These are phyloP conservation scores for Hemistola chrysoprasaria DNA, from an alignment of 2,888 invertebrate species.

Conservation along the genomic window DNA sequence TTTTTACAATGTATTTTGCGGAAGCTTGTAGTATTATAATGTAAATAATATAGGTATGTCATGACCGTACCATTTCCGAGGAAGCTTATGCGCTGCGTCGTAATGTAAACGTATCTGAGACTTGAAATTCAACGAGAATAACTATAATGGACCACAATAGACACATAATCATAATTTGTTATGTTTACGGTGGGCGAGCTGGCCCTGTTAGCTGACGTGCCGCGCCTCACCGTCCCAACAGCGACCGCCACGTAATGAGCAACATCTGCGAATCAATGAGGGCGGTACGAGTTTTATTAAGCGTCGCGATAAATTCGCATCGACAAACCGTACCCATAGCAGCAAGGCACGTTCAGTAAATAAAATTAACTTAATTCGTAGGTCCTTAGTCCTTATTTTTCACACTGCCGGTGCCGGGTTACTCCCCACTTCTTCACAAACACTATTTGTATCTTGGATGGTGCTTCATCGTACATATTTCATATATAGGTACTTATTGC, in stretches of 20 bases:
- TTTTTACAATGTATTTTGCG: too few relatives aligned
- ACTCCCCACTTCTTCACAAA: slow-evolving; percentile 58
- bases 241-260: slow-evolving; percentile 56
- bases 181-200: slow-evolving; percentile 39
- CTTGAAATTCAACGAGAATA: too few relatives aligned
- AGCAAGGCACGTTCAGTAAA: slow-evolving; percentile 76
- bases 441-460: slow-evolving; percentile 67
- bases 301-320: slow-evolving; percentile 78
- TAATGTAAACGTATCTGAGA: too few relatives aligned
- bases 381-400: slow-evolving; percentile 49
- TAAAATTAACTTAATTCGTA: slow-evolving; percentile 78
- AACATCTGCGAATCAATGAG: slow-evolving; percentile 71
- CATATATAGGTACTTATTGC: too few relatives aligned
- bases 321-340: slow-evolving; percentile 71
- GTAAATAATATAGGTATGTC: too few relatives aligned
- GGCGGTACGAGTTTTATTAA: slow-evolving; percentile 71
- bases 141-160: too few relatives aligned
- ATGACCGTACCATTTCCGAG: too few relatives aligned
- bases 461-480: slow-evolving; percentile 36
- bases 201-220: slow-evolving; percentile 32
- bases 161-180: slow-evolving; percentile 56
- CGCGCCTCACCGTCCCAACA: slow-evolving; percentile 43
- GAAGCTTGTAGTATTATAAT: too few relatives aligned
- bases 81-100: too few relatives aligned
- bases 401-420: slow-evolving; percentile 44